Evolutionary conservation across 1,140 invertebrate genomes (phyloP).

Genomic region (Sweltsa coloradensis): DNA sequence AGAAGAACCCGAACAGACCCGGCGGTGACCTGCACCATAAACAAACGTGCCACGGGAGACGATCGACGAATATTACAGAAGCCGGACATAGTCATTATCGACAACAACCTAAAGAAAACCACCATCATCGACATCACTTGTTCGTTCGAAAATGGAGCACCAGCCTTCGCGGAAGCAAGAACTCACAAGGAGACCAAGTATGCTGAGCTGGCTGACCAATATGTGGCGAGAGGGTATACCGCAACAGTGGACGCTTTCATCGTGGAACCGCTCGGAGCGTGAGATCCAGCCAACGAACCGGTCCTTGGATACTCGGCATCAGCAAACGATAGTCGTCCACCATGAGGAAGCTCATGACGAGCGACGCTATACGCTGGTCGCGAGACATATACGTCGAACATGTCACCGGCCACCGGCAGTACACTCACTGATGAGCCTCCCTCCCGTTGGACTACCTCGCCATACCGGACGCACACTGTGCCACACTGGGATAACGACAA

Average conservation of each 20-base stretch:
- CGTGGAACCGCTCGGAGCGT: conserved; percentile 20
- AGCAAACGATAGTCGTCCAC: conserved; percentile 7
- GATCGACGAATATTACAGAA: too few relatives aligned
- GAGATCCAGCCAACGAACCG: conserved; percentile 19
- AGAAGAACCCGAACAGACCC: too few relatives aligned
- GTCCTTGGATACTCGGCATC: conserved; percentile 13
- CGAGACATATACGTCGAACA: conserved; percentile 20
- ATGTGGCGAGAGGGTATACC: conserved; percentile 12
- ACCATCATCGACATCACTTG: conserved; percentile 26
- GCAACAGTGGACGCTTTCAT: conserved; percentile 18
- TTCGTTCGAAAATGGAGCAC: conserved; percentile 25
- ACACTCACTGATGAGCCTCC: too few relatives aligned
- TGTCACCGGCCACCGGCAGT: conserved; percentile 7
- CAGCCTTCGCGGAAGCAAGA: conserved; percentile 16
- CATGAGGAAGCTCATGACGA: conserved; percentile 19
- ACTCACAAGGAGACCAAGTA: too few relatives aligned
- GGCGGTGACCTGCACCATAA: neutral
- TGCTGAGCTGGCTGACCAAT: conserved; percentile 8
- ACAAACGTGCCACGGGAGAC: too few relatives aligned
- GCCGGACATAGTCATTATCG: too few relatives aligned
- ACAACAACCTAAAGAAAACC: too few relatives aligned
- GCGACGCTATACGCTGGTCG: conserved; percentile 20
- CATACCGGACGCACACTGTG: too few relatives aligned
- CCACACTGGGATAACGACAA: too few relatives aligned
- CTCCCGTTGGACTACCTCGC: too few relatives aligned